Base-by-base conservation (phyloP, 2,113 vertebrate genomes). In the Cygnus atratus region DNA sequence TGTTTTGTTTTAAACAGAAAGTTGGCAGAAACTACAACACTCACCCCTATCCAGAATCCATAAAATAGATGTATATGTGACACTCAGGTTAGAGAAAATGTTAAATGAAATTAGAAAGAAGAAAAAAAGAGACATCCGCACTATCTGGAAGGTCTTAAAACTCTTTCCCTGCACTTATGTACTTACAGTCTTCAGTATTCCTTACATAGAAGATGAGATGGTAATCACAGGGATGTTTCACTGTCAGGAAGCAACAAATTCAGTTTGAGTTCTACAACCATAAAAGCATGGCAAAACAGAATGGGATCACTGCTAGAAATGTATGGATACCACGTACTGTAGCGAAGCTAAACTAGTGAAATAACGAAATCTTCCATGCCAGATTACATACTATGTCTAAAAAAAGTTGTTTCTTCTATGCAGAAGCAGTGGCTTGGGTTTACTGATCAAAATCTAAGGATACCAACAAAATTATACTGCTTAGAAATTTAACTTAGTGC, bases 161-260 rank as follows among this genome's bases (percentile, higher is more conserved):
- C 13, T 33, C 48, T 26, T 84, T 54, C 7, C 31, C 19, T 39
- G n/a, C 25, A 24, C 20, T 25, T 1, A 13, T 4, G 48, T 22
- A 39, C 31, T 58, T 61, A 41, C 0, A 19, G 26, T 5, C 63
- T 39, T 66, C 14, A 46, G 57, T 13, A 8, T 68, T 37, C 48
- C 59, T 43, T 43, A 5, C 0, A 25, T 1, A 28, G 55, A 73
- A 58, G 22, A 21, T 3, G 28, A 63, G 20, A 31, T 55, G 59
- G 10, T 54, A 39, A 24, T 28, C 35, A 25, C 1, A 1, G 39
- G 48, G 87, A n/a, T 0, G 0, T 39, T 72, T 31, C 10, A 11
- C 31, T 75, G n/a, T 15, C 59, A 59, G 67, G 31, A 48, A 59
- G 37, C 41, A 65, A 18, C 15, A 7, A 5, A 26, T 6, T 6